Evolutionary conservation across 2,797 vertebrate genomes (phyloP).

Genomic region (Anguilla marmorata): DNA sequence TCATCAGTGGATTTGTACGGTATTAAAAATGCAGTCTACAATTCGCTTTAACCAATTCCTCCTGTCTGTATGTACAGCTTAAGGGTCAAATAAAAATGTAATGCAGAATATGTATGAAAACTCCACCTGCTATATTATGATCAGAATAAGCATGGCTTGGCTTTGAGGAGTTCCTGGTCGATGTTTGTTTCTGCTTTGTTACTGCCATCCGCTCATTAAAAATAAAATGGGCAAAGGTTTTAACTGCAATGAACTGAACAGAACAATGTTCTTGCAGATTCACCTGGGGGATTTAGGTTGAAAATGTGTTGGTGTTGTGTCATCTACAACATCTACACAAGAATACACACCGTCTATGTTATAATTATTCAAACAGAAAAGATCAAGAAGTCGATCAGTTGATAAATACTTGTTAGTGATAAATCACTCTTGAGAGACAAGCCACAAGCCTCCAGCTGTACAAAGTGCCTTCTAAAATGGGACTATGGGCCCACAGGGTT

Average conservation of each 20-base stretch:
- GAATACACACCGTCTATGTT: background rate
- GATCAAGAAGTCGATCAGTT: background rate
- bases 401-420: background rate
- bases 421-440: background rate
- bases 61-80: background rate
- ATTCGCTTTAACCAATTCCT: background rate
- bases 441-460: background rate
- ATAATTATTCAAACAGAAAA: background rate
- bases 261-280: background rate
- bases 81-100: background rate
- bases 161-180: background rate
- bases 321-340: background rate
- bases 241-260: background rate
- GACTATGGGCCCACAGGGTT: background rate
- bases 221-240: background rate
- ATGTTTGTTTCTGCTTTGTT: background rate
- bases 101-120: background rate
- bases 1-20: background rate
- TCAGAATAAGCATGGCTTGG: background rate
- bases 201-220: background rate
- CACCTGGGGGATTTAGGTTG: background rate
- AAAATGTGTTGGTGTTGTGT: background rate
- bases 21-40: background rate
- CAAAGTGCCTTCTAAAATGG: background rate
- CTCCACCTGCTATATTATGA: background rate